Evolutionary conservation across 53 echinoderm and acorn worm genomes (phyloP).

Genomic region (Patiria pectinifera): DNA sequence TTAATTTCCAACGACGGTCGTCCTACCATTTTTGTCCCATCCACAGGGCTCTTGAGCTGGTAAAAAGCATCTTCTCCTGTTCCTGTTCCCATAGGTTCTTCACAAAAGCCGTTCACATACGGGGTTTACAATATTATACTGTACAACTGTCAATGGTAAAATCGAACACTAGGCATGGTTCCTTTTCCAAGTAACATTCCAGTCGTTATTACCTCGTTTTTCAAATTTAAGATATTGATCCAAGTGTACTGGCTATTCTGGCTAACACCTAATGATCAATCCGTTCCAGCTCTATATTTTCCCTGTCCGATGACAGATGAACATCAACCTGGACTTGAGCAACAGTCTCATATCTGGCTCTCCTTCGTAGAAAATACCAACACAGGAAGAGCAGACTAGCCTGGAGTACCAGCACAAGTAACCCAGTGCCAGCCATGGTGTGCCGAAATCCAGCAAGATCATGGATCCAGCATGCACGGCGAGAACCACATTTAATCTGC

Average conservation of each 20-base stretch:
- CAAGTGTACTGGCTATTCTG: neutral
- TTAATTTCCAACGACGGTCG: too few species aligned
- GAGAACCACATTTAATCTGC: slow-evolving; percentile 62
- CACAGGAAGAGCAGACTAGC: slow-evolving; percentile 9
- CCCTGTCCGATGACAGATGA: neutral
- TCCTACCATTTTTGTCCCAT: too few species aligned
- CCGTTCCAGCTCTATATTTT: neutral
- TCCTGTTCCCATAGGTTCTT: too few species aligned
- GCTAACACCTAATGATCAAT: neutral
- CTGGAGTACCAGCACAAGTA: neutral
- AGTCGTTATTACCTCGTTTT: too few species aligned
- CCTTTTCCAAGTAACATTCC: too few species aligned
- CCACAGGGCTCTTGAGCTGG: too few species aligned
- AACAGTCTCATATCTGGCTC: neutral
- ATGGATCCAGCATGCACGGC: slow-evolving; percentile 60
- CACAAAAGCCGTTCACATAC: too few species aligned
- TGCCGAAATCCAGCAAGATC: slow-evolving; percentile 68
- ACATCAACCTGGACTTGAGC: neutral
- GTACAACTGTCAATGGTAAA: too few species aligned
- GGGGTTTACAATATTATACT: too few species aligned
- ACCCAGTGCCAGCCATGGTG: slow-evolving; percentile 16
- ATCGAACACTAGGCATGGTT: too few species aligned
- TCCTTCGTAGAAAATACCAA: slow-evolving; percentile 16
- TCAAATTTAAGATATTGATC: neutral
- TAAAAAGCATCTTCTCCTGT: too few species aligned